A percentile compares a stretch with the other conserved stretches of the same genome.
Conservation (phyloP, 1,140 invertebrate genomes). For the Anastrepha obliqua region DNA sequence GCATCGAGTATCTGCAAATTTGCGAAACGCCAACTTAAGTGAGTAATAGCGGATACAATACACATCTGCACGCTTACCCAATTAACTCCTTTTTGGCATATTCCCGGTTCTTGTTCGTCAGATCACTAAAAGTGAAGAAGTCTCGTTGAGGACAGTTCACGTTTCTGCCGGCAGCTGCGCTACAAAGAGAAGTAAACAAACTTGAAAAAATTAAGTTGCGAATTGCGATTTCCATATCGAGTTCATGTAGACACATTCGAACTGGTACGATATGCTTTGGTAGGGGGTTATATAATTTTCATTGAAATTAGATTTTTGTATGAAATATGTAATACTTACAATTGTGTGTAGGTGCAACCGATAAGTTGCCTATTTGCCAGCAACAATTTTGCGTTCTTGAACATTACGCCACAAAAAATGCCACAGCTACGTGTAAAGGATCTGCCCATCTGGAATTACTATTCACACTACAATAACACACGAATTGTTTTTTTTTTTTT, state of each 20-base stretch:
- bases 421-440: no score
- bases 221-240: no score
- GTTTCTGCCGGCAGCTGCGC: not conserved
- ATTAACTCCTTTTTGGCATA: slow-evolving; percentile 83
- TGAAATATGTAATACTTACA: slow-evolving; percentile 18
- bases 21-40: no score
- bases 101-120: slow-evolving; percentile 76
- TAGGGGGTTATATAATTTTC: slow-evolving; percentile 16
- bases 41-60: no score
- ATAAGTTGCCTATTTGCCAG: not conserved
- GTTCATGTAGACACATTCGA: no score
- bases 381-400: not conserved
- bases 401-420: not conserved
- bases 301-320: not conserved
- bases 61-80: slow-evolving; percentile 67
- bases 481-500: not conserved
- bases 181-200: not conserved
- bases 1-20: slow-evolving; percentile 83
- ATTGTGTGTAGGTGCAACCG: not conserved
- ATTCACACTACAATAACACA: no score
- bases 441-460: no score
- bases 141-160: not conserved
- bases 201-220: no score
- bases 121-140: slow-evolving; percentile 44
- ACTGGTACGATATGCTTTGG: no score